phyloP scores from a whole-genome alignment of 1,140 invertebrate species.

The Eumeta japonica region DNA sequence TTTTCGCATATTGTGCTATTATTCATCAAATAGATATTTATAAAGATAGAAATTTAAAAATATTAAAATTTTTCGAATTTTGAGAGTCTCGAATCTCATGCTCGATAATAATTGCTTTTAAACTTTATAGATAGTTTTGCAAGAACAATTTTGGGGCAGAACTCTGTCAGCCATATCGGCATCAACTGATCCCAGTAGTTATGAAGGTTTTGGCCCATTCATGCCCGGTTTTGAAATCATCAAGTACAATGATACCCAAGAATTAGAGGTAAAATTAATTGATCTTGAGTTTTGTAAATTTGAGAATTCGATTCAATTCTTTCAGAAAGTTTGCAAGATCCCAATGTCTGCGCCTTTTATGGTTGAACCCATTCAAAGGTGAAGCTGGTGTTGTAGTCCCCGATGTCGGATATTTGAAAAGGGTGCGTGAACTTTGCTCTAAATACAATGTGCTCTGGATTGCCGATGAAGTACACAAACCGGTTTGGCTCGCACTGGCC shows the following conservation, averaged over 20 bases:
- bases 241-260: constrained; percentile 84
- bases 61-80: too few relatives aligned
- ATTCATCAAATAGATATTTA: too few relatives aligned
- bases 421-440: constrained; percentile 86
- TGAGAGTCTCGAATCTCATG: too few relatives aligned
- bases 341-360: constrained; percentile 92
- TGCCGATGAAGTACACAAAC: constrained; percentile 95
- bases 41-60: too few relatives aligned
- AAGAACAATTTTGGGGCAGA: constrained; percentile 97
- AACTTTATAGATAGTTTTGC: constrained; percentile 78
- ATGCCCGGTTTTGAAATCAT: constrained; percentile 92
- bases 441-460: constrained; percentile 96
- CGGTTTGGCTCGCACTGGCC: constrained; percentile 84
- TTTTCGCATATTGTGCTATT: too few relatives aligned
- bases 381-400: constrained; percentile 97
- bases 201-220: constrained; percentile 88
- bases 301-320: too few relatives aligned
- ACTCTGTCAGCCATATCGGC: constrained; percentile 91
- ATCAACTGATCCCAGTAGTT: constrained; percentile 88
- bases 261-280: constrained; percentile 74
- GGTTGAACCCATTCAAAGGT: constrained; percentile 99
- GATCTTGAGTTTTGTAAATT: too few relatives aligned
- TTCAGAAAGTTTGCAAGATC: constrained; percentile 70
- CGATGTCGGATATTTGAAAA: constrained; percentile 81
- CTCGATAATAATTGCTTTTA: too few relatives aligned